phyloP scores from a whole-genome alignment of 2,113 vertebrate genomes.

The Columba janthina region DNA sequence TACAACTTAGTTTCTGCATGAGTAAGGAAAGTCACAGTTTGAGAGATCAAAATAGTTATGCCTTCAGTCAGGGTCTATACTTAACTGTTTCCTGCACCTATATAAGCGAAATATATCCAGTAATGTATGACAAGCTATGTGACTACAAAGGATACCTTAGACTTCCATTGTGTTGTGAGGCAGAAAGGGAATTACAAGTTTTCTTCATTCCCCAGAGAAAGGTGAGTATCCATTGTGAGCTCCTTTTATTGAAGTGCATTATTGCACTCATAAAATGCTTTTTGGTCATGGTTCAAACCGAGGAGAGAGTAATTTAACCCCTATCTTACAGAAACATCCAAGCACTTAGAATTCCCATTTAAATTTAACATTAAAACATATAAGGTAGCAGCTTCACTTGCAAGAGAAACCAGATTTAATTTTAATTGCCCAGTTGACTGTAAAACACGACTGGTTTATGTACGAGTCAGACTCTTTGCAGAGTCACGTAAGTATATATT shows the following conservation, averaged over 20 bases:
- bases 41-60: background rate
- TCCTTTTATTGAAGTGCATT: conserved; percentile 21
- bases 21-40: background rate
- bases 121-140: background rate
- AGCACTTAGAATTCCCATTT: background rate
- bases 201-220: background rate
- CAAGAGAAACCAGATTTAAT: background rate
- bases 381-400: background rate
- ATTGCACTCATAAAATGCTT: conserved; percentile 16
- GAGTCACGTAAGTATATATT: background rate
- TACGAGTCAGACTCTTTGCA: background rate
- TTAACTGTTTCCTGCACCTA: background rate
- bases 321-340: background rate
- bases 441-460: background rate
- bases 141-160: background rate
- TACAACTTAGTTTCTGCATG: background rate
- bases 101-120: background rate
- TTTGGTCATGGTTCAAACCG: background rate
- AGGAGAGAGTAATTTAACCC: background rate
- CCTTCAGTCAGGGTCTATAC: background rate
- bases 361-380: background rate
- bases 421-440: background rate
- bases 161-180: background rate
- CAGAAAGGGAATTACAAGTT: conserved; percentile 21
- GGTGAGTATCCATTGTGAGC: background rate